phyloP scores from a whole-genome alignment of 2,113 vertebrate species.

The Noctilio leporinus region DNA sequence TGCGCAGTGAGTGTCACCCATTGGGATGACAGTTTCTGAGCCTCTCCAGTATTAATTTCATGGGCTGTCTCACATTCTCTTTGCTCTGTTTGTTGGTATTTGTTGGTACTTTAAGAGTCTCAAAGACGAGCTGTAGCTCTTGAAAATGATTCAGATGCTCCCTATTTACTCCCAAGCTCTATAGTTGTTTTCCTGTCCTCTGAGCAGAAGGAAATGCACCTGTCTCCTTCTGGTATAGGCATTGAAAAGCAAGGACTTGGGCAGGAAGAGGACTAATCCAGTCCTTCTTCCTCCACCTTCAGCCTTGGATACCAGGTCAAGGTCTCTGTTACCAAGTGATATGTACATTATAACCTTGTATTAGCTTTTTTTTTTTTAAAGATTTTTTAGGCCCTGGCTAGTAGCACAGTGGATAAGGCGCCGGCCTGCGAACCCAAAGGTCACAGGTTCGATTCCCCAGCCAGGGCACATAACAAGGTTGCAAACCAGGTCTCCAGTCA shows the following conservation, averaged over 20 bases:
- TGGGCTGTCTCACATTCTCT: neutral
- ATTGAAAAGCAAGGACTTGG: neutral
- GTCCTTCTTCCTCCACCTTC: neutral
- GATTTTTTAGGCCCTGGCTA: too few species aligned
- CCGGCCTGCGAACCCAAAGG: too few species aligned
- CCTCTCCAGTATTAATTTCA: neutral
- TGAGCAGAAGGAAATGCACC: neutral
- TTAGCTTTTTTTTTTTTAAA: too few species aligned
- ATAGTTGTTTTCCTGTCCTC: neutral
- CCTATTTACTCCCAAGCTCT: neutral
- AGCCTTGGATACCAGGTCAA: neutral
- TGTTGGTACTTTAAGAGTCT: neutral
- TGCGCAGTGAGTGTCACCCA: neutral
- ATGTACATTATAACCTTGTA: neutral
- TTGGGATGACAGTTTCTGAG: neutral
- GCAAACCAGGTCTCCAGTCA: too few species aligned
- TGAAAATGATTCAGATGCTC: neutral
- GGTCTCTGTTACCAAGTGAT: neutral
- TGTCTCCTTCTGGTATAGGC: neutral
- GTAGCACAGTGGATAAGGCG: too few species aligned
- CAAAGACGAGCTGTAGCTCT: neutral
- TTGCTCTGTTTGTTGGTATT: conserved; percentile 6
- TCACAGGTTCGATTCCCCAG: too few species aligned
- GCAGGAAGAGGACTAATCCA: neutral
- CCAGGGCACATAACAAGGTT: too few species aligned